Percentiles rank a stretch among this genome's conserved stretches.
phyloP scores from a whole-genome alignment of 2,113 vertebrate genomes.

The Gasterosteus aculeatus region DNA sequence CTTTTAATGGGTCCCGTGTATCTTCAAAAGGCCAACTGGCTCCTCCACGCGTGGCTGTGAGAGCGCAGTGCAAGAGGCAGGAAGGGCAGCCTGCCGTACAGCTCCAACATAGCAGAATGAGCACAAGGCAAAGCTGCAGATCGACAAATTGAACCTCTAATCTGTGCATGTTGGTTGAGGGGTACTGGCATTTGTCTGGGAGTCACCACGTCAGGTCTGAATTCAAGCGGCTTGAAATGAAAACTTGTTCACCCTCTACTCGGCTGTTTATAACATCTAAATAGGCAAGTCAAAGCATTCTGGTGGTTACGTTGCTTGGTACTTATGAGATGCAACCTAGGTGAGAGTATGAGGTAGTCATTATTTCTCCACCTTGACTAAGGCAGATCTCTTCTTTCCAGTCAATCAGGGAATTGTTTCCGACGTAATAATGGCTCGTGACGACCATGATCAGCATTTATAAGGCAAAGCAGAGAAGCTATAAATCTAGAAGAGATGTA shows the following conservation, averaged over 20 bases:
- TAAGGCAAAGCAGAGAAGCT: slow-evolving; percentile 71
- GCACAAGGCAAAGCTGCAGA: slow-evolving; percentile 35
- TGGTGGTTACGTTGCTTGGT: slow-evolving; percentile 41
- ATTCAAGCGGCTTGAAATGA: slow-evolving; percentile 65
- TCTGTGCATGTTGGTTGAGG: slow-evolving; percentile 52
- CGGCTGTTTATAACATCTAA: slow-evolving; percentile 49
- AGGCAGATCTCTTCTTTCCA: slow-evolving; percentile 77
- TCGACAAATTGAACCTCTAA: slow-evolving; percentile 51
- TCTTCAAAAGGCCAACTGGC: slow-evolving; percentile 62
- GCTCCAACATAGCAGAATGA: slow-evolving; percentile 56
- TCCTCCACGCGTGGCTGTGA: slow-evolving; percentile 43
- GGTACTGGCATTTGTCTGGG: slow-evolving; percentile 59
- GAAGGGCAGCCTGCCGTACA: slow-evolving; percentile 50
- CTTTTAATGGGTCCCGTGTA: slow-evolving; percentile 63
- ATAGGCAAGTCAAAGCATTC: slow-evolving; percentile 41
- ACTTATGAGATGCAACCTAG: slow-evolving; percentile 73
- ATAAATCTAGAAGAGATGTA: slow-evolving; percentile 71
- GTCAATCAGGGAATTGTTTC: slow-evolving; percentile 71
- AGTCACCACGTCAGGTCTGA: slow-evolving; percentile 48
- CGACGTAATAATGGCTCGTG: slow-evolving; percentile 71
- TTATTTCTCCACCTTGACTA: slow-evolving; percentile 73
- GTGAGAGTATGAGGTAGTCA: slow-evolving; percentile 79
- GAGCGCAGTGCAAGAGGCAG: slow-evolving; percentile 39
- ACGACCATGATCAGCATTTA: slow-evolving; percentile 67
- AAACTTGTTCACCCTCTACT: slow-evolving; percentile 52